Evolutionary conservation across 2,888 invertebrate species (phyloP).

Genomic region (Herminia tarsipennalis): DNA sequence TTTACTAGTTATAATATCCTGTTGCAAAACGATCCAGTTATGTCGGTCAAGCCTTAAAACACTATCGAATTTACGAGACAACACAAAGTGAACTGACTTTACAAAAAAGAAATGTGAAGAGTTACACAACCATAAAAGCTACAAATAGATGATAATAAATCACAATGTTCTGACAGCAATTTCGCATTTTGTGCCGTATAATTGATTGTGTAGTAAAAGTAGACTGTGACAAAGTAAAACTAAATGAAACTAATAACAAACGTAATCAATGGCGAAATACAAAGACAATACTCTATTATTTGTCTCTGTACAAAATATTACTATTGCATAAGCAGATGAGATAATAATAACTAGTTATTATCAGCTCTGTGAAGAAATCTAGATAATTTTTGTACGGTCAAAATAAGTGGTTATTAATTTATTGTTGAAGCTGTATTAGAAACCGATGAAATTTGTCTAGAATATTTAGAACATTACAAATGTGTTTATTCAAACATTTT

Average conservation of each 20-base stretch:
- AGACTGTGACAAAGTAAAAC: conserved; percentile 32
- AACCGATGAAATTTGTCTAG: too few species aligned
- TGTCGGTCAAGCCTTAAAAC: too few species aligned
- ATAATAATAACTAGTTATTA: too few species aligned
- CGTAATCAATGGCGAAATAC: conserved; percentile 29
- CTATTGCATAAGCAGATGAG: too few species aligned
- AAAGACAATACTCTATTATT: conserved; percentile 32
- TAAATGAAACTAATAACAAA: conserved; percentile 39
- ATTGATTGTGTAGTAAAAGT: conserved; percentile 56
- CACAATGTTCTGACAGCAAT: conserved; percentile 20
- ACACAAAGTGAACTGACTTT: background rate
- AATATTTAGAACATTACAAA: too few species aligned
- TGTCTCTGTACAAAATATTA: conserved; percentile 20
- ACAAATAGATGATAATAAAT: conserved; percentile 26
- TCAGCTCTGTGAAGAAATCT: too few species aligned
- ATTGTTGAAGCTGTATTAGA: too few species aligned
- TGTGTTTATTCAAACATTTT: too few species aligned
- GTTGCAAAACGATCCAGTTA: background rate
- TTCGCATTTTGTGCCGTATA: conserved; percentile 42
- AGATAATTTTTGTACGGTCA: too few species aligned
- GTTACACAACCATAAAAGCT: conserved; percentile 17
- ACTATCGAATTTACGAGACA: too few species aligned
- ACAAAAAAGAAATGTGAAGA: background rate
- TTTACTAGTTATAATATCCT: too few species aligned
- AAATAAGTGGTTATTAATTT: too few species aligned